Evolutionary conservation across 2,113 vertebrate genomes (phyloP), one percentile per base, ranked within the genome.

Genomic region (Chascanopsetta lugubris): DNA sequence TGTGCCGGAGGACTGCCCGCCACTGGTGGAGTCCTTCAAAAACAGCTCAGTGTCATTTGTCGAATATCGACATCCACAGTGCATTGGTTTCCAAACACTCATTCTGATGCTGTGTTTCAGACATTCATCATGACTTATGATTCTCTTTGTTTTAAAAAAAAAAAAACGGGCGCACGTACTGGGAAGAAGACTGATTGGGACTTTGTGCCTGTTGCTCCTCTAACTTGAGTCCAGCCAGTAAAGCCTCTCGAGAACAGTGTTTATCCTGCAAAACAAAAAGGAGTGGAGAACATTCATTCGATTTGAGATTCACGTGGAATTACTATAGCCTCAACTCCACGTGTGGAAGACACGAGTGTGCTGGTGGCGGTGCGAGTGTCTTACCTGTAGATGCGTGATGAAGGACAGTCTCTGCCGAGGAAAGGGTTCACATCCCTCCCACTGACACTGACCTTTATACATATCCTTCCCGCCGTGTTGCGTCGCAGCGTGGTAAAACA

Each of bases 371-470:
- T n/a, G n/a, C n/a, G n/a, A n/a, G n/a, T n/a, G n/a, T 43, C 69
- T 63, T 88, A 94, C 97, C 95, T 99, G 97, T 89, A 99, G 90
- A 83, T 99, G 97, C 17, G 97, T 99, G 75, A 99, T 97, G 87
- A 98, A 99, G 67, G 97, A 99, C 85, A 99, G 94, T 91, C 97
- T 95, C 89, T 99, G 96, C 24, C 97, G 89, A 62, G 97, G 94
- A 76, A 98, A 98, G 70, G 96, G 95, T 88, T 99, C 97, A 82
- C 97, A 99, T 27, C 96, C 96, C 72, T 98, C 97, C 97, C 97
- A 99, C 22, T 91, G 93, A 91, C 97, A 99, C 45, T 96, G 95
- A 38, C 97, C 97, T 27, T 94, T 95, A 36, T 99, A 99, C 4
- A 88, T 89, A 18, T 97, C 97, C 85, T 97, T 98, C 15, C 94